Evolutionary conservation across 1,140 invertebrate genomes (phyloP), one percentile per base, ranked within the genome.

Genomic region (Drosophila littoralis): DNA sequence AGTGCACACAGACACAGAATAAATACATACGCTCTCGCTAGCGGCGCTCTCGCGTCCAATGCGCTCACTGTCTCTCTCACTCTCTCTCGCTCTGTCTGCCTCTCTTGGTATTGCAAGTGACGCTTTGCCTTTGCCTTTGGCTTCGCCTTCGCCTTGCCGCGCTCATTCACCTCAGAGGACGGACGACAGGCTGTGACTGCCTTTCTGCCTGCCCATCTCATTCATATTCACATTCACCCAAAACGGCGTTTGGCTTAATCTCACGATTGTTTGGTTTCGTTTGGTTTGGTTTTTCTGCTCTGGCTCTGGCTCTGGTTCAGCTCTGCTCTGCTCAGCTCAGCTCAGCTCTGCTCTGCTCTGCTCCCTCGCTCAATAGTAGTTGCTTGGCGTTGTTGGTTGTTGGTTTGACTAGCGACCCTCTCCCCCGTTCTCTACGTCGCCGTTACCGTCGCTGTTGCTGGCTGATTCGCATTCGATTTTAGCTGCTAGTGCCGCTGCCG

Each of bases 191-290:
- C 68, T 61, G 60, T 64, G 69, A 72, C 69, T 69, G 70, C 55
- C 70, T 67, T 61, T 65, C 76, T 65, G 77, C 65, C 69, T 79
- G 80, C 84, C 81, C 83, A 88, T 89, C 83, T 88, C 84, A 88
- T 88, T 88, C 84, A 90, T 89, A 89, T 90, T 90, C 84, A 89
- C 85, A 88, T 89, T 90, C 84, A 89, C 81, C 84, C 84, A 89
- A 89, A 89, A 90, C 85, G 80, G 84, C 84, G 85, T 89, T 89
- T 89, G 84, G 85, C 84, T 89, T 89, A 89, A 89, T 89, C 84
- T 89, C 84, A 89, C 85, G 81, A 85, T 90, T 89, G 85, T 89
- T 89, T 89, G 84, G 84, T 79, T 79, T 76, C 76, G 72, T 78
- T 75, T 78, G 57, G 71, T 68, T 68, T 75, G 76, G 76, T 86